Base-by-base conservation (phyloP, 2,797 vertebrate species). In the Rhabdophis nuchalis region DNA sequence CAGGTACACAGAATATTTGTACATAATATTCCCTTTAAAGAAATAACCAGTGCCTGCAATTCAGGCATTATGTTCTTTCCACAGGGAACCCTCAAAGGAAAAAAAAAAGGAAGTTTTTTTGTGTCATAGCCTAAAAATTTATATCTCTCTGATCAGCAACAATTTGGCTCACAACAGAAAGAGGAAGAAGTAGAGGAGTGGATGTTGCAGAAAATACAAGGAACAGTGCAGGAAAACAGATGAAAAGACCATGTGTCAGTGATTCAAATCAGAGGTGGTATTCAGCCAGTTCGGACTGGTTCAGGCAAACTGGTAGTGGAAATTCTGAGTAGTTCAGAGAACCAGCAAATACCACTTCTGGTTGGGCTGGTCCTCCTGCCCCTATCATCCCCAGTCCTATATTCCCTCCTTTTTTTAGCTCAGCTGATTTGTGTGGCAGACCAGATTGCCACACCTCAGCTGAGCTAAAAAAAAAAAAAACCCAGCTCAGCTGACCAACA, bases 11-110 rank as follows among this genome's bases (percentile, higher is more conserved):
- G 57, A 77, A 25, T 96, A n/a, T 25, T 92, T 77, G 18, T 77
- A 87, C 87, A 3, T 13, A 82, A 82, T 82, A 86, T 95, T 93
- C 36, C 54, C 88, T 85, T 93, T 93, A 93, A 95, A 14, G 0
- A 57, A 89, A 86, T 91, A 92, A 13, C 85, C 94, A 91, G 93
- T 94, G 93, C 27, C 58, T 87, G 3, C 0, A 0, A 89, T 93
- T 89, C 11, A 90, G 92, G 93, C 58, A 23, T 85, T 58, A n/a
- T 82, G 4, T 86, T 32, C 23, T 95, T 64, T 94, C 90, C 25
- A 32, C 50, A 4, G 61, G 89, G 89, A 96, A 91, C 25, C 36
- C 61, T 94, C 68, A 54, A 91, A 92, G 88, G 13, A 86, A 57
- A 54, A 56, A 36, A n/a, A 88, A 92, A 93, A 92, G 29, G 5